Evolutionary conservation across 1,140 invertebrate genomes (phyloP), one percentile per base, ranked within the genome.

Genomic region (Potamilus streckersoni): DNA sequence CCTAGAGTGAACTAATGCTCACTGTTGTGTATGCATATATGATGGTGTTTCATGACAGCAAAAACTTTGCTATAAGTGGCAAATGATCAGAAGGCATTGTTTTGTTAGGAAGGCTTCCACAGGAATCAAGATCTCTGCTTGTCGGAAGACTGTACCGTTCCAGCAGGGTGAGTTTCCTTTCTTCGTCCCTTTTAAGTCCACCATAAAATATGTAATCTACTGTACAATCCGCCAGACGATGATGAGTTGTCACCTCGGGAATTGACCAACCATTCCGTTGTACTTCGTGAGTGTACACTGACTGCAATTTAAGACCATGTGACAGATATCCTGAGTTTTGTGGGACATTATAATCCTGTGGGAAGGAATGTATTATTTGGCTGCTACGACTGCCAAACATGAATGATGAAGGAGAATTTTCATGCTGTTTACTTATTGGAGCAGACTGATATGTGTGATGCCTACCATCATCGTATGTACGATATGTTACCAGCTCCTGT

Each of bases 21-120:
- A 49, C 11, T 49, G 38, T 49, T 49, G 6, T 49, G 38, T 6
- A 49, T 49, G 38, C 5, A 49, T 8, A 49, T 49, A 49, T 49
- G 38, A 49, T 49, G 11, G 38, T 49, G 6, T 6, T 49, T 49
- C 58, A 80, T 49, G 57, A 78, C 69, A 86, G 64, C 16, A 84
- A 57, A 69, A 86, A 86, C 69, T 75, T 74, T 31, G 82, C 78
- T 19, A 85, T 76, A 16, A 86, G 75, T 60, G 79, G 74, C 5
- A 85, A 55, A 74, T 86, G 85, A 69, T 86, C 85, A n/a, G 85
- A 86, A 5, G 80, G 71, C 15, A 82, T 62, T 5, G 90, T 89
- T 58, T 91, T 88, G 87, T 95, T 96, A n/a, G 96, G 96, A 82
- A 96, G 92, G 1, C 79, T 80, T 6, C 92, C 92, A 20, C 93